These are phyloP conservation scores for Heteronetta atricapilla DNA, from an alignment of 2,113 vertebrate species.

Conservation along the genomic window DNA sequence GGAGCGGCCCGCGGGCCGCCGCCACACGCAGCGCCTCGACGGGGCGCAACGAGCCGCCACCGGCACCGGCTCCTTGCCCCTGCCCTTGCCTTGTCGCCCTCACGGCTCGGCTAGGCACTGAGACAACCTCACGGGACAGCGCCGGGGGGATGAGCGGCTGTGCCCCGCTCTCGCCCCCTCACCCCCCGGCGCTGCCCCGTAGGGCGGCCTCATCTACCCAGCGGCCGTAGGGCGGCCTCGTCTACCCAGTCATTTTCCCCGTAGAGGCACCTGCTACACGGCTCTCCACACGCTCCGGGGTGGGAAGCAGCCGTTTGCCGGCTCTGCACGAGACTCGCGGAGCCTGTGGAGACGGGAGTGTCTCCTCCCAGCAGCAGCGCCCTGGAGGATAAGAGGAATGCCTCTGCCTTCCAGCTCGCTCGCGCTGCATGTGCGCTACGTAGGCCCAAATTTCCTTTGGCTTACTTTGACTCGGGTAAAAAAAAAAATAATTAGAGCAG, in stretches of 20 bases:
- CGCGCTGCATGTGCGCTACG: background rate
- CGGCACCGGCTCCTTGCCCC: too few relatives aligned
- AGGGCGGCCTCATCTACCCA: background rate
- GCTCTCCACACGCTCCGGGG: background rate
- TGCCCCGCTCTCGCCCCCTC: background rate
- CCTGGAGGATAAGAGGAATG: background rate
- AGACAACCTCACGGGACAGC: too few relatives aligned
- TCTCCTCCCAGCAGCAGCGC: conserved; percentile 8
- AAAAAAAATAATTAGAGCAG: background rate
- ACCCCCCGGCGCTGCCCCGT: background rate
- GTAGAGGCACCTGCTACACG: background rate
- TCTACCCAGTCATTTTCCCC: background rate
- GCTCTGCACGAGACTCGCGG: background rate
- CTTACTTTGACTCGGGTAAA: background rate
- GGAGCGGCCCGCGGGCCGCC: background rate
- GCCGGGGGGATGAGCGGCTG: background rate
- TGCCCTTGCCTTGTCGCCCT: too few relatives aligned
- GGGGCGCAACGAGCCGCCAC: background rate
- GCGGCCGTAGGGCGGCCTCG: background rate
- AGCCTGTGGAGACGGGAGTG: background rate
- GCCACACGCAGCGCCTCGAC: background rate
- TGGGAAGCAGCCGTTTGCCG: background rate
- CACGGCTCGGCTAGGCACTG: too few relatives aligned
- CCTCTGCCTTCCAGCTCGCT: conserved; percentile 7
- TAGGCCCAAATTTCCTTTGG: conserved; percentile 49